A percentile compares a stretch with the other conserved stretches of the same genome.
Conservation (phyloP, 2,888 invertebrate genomes). For the Serripes groenlandicus region DNA sequence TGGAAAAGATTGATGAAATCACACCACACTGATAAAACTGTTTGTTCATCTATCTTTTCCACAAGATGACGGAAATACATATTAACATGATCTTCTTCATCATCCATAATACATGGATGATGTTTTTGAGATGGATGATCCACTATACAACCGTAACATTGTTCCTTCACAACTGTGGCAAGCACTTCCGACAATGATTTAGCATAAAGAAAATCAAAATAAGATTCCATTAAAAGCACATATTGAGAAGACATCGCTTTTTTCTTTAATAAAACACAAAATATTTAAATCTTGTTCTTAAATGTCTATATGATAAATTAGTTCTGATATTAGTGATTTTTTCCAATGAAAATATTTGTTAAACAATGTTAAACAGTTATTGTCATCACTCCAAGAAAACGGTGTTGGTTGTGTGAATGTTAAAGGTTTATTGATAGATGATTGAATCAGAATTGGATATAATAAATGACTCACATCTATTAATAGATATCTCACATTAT, state of each 20-base stretch:
- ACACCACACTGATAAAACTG: constrained; percentile 22
- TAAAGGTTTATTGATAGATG: neutral
- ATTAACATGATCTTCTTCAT: constrained; percentile 2
- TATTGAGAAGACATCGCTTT: neutral
- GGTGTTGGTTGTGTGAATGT: neutral
- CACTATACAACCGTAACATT: constrained; percentile 32
- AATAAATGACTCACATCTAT: no score
- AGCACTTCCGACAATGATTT: constrained; percentile 32
- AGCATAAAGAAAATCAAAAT: constrained; percentile 45
- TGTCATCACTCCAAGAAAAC: neutral
- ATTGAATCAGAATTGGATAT: no score
- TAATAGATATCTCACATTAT: no score
- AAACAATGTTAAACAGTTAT: neutral
- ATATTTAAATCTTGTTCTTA: no score
- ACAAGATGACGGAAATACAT: constrained; percentile 37
- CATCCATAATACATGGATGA: constrained; percentile 38
- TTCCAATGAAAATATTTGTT: neutral
- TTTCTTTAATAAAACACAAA: neutral
- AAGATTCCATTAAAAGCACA: constrained; percentile 10
- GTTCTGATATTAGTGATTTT: no score
- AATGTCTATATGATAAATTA: no score
- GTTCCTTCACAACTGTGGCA: neutral
- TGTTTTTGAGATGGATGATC: constrained; percentile 44
- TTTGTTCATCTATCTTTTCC: constrained; percentile 24
- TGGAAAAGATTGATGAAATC: constrained; percentile 24